Conservation (phyloP, 2,797 vertebrate genomes). For the Cephalopachus bancanus region DNA sequence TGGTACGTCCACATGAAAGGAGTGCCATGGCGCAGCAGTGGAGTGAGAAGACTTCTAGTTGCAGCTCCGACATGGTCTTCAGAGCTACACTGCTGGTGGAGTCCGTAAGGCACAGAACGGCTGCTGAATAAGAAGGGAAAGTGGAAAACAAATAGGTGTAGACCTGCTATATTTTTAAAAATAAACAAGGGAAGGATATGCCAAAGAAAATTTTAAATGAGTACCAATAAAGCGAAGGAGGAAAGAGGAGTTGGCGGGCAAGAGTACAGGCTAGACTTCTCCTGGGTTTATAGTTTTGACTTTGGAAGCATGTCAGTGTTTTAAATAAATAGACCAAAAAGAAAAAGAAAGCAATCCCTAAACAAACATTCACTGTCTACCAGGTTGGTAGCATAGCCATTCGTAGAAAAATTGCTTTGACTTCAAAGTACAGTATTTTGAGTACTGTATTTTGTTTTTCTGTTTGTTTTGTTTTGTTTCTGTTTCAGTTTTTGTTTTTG, state of each 20-base stretch:
- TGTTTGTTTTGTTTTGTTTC: no score
- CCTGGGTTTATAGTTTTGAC: background rate
- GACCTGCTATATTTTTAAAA: background rate
- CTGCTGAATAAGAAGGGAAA: background rate
- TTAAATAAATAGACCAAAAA: slow-evolving; percentile 29
- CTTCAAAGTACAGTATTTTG: slow-evolving; percentile 5
- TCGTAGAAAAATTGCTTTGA: background rate
- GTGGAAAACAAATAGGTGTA: background rate
- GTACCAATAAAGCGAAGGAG: background rate
- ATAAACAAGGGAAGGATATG: slow-evolving; percentile 5
- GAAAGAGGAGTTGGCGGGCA: background rate
- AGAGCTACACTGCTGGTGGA: background rate
- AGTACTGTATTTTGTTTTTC: background rate
- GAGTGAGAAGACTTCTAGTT: background rate
- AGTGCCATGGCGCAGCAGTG: background rate
- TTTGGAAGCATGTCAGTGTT: slow-evolving; percentile 14
- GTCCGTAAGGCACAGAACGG: background rate
- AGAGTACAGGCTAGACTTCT: background rate
- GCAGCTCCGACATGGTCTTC: background rate
- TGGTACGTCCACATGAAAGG: fast-evolving
- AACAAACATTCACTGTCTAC: background rate
- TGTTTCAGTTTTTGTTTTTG: no score
- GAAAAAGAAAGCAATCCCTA: background rate
- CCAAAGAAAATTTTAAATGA: background rate
- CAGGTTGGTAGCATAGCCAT: background rate